Evolutionary conservation across 1,140 invertebrate species (phyloP).

Genomic region (Lepidotrigona ventralis): DNA sequence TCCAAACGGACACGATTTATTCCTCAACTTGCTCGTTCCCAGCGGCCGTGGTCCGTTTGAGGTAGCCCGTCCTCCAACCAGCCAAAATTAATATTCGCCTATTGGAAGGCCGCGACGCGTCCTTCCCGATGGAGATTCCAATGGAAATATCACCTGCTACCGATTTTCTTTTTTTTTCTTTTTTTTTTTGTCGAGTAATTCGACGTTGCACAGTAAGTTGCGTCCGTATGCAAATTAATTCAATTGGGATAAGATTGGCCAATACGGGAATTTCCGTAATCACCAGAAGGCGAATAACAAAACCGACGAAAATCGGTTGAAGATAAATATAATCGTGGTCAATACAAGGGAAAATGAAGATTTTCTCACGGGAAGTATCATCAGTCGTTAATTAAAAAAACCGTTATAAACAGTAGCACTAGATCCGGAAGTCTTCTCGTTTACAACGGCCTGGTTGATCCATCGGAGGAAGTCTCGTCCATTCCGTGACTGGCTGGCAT

Average conservation of each 20-base stretch:
- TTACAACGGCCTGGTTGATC: neutral
- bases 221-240: no score
- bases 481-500: neutral
- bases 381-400: constrained; percentile 5
- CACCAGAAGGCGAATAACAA: no score
- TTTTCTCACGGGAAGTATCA: neutral
- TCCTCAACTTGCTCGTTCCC: constrained; percentile 36
- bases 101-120: neutral
- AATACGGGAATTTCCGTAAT: no score
- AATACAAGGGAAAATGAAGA: neutral
- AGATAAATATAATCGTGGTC: neutral
- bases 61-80: no score
- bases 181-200: neutral
- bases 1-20: constrained; percentile 48
- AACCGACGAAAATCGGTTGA: no score
- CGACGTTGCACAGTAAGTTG: no score
- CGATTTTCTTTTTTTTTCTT: no score
- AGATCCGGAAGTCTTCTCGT: neutral
- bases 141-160: neutral
- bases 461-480: neutral
- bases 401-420: neutral
- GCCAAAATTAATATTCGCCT: neutral
- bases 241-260: no score
- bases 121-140: neutral
- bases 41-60: neutral